Conservation (phyloP, 1,140 invertebrate species). For the Goniozus legneri region DNA sequence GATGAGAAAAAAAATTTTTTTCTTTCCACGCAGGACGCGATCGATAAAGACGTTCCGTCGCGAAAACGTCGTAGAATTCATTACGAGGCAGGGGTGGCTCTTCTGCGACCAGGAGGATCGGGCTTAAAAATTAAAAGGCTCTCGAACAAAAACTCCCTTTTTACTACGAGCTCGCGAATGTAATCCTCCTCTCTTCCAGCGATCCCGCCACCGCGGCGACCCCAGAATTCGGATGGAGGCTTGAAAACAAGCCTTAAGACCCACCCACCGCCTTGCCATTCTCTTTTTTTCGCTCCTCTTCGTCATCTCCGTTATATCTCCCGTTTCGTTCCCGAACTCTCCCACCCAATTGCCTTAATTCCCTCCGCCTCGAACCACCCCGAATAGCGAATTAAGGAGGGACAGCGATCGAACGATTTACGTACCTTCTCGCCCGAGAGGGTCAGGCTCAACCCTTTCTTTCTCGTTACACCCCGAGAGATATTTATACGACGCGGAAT, state of each 20-base stretch:
- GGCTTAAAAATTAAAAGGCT: conserved; percentile 50
- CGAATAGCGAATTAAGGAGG: background rate
- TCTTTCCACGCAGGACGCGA: too few species aligned
- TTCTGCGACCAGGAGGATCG: conserved; percentile 15
- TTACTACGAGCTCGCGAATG: conserved; percentile 25
- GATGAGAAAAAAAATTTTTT: too few species aligned
- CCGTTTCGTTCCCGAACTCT: background rate
- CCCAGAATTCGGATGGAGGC: conserved; percentile 12
- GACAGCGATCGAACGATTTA: conserved; percentile 15
- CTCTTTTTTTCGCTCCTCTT: conserved; percentile 8
- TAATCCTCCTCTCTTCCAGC: conserved; percentile 17
- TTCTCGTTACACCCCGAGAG: conserved; percentile 10
- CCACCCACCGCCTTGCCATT: conserved; percentile 12
- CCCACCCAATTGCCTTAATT: background rate
- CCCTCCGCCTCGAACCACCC: background rate
- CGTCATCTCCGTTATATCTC: background rate
- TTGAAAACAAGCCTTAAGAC: conserved; percentile 18
- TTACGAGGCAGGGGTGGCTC: conserved; percentile 25
- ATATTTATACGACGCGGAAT: conserved; percentile 16
- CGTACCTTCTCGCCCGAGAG: conserved; percentile 9
- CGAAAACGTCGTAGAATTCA: conserved; percentile 38
- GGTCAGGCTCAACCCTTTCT: conserved; percentile 9
- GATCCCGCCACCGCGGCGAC: background rate
- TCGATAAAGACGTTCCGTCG: conserved; percentile 39
- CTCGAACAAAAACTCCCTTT: conserved; percentile 37